Evolutionary conservation across 1,140 invertebrate genomes (phyloP).

Genomic region (Lutraria rhynchaena): DNA sequence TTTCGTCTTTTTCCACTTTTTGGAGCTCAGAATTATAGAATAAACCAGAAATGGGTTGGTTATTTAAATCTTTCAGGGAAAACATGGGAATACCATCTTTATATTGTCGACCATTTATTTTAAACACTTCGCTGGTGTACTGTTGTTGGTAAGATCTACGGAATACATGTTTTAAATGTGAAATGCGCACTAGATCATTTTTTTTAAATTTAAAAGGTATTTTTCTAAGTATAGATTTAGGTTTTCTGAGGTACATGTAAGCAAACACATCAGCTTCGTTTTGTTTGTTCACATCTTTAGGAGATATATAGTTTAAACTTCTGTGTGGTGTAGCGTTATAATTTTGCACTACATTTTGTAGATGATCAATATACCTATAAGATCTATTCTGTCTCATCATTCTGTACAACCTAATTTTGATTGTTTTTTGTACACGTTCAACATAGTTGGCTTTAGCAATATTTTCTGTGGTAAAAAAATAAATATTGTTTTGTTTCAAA

Average conservation of each 20-base stretch:
- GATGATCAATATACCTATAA: constrained; percentile 22
- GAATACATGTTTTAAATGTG: background rate
- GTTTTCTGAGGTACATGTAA: constrained; percentile 5
- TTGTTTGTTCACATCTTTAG: constrained; percentile 25
- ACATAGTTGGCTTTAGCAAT: constrained; percentile 24
- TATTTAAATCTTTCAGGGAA: constrained; percentile 37
- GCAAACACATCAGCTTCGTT: constrained; percentile 12
- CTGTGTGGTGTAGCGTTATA: constrained; percentile 23
- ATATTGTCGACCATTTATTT: constrained; percentile 24
- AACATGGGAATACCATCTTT: constrained; percentile 51
- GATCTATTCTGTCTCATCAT: constrained; percentile 29
- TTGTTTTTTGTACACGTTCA: constrained; percentile 25
- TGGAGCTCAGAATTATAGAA: constrained; percentile 56
- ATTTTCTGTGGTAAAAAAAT: constrained; percentile 35
- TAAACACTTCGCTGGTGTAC: constrained; percentile 56
- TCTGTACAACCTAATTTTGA: constrained; percentile 3
- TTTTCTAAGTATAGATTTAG: constrained; percentile 12
- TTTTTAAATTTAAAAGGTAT: background rate
- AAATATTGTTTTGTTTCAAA: constrained; percentile 16
- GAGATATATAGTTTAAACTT: constrained; percentile 11
- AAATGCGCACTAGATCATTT: background rate
- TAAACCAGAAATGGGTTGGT: constrained; percentile 19
- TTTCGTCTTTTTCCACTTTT: constrained; percentile 52
- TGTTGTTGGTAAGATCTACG: constrained; percentile 37
- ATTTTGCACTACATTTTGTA: constrained; percentile 14